These are phyloP conservation scores for Nerophis lumbriciformis DNA, from an alignment of 2,113 vertebrate genomes.

Conservation along the genomic window DNA sequence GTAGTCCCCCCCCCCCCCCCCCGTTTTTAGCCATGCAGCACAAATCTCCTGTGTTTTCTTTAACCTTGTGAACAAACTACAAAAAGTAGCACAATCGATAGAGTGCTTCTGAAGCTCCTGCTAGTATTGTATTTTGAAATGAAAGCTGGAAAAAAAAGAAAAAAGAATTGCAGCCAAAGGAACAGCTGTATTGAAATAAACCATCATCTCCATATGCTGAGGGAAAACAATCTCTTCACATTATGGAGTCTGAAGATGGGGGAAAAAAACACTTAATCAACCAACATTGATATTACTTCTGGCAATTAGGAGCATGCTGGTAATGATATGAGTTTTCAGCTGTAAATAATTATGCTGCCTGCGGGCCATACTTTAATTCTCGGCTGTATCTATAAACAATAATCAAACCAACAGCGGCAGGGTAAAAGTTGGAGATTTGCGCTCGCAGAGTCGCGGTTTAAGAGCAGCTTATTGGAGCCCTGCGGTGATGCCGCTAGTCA, in stretches of 20 bases:
- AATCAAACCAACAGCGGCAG: conserved; percentile 97
- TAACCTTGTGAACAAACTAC: conserved; percentile 62
- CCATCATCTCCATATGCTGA: conserved; percentile 77
- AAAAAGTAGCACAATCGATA: conserved; percentile 58
- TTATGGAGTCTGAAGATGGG: conserved; percentile 75
- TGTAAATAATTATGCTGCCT: conserved; percentile 99
- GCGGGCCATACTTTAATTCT: conserved; percentile 97
- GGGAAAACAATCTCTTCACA: conserved; percentile 84
- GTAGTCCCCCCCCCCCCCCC: too few relatives aligned
- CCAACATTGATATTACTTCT: conserved; percentile 99
- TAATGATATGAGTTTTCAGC: conserved; percentile 99
- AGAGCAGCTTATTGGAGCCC: conserved; percentile 75
- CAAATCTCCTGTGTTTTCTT: conserved; percentile 55
- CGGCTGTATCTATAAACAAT: conserved; percentile 99
- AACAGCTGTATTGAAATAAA: conserved; percentile 76
- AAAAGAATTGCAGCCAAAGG: conserved; percentile 52
- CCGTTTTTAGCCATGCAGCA: conserved; percentile 38
- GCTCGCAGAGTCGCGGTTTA: conserved; percentile 76
- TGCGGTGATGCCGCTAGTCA: conserved; percentile 83
- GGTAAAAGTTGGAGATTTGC: conserved; percentile 81
- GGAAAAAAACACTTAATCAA: conserved; percentile 82
- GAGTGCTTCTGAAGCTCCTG: conserved; percentile 51
- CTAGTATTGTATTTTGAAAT: conserved; percentile 49
- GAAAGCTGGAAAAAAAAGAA: conserved; percentile 11
- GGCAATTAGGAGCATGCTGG: conserved; percentile 98